Conservation (phyloP, 2,888 invertebrate species). For the Horisme vitalbata region DNA sequence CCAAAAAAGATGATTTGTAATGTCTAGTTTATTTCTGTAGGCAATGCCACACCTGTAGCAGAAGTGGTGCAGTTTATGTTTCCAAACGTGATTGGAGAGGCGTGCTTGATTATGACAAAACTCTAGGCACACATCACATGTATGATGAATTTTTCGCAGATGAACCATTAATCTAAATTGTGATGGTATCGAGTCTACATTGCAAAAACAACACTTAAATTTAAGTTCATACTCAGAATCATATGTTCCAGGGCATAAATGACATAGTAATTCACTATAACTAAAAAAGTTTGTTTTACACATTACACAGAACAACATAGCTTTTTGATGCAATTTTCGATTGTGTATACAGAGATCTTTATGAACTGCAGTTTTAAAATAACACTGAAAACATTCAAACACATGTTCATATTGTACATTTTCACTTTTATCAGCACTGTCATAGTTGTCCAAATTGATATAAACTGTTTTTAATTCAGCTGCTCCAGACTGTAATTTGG, state of each 20-base stretch:
- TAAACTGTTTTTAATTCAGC: slow-evolving; percentile 84
- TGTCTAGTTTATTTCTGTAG: slow-evolving; percentile 93
- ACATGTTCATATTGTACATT: slow-evolving; percentile 84
- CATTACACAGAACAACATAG: slow-evolving; percentile 92
- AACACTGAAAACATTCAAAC: slow-evolving; percentile 94
- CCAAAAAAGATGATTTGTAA: slow-evolving; percentile 95
- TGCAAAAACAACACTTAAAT: slow-evolving; percentile 92
- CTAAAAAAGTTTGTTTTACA: slow-evolving; percentile 94
- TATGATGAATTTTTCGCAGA: slow-evolving; percentile 90
- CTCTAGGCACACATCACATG: slow-evolving; percentile 94
- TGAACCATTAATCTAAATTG: slow-evolving; percentile 95
- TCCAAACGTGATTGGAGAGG: slow-evolving; percentile 94
- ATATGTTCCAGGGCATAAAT: slow-evolving; percentile 92
- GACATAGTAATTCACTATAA: slow-evolving; percentile 93
- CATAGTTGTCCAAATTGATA: slow-evolving; percentile 89
- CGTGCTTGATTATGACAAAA: slow-evolving; percentile 90
- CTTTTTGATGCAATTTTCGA: slow-evolving; percentile 93
- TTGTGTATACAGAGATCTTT: slow-evolving; percentile 94
- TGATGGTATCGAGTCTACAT: slow-evolving; percentile 89
- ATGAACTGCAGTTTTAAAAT: slow-evolving; percentile 89
- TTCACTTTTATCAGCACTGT: slow-evolving; percentile 83
- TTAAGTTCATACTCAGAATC: slow-evolving; percentile 85
- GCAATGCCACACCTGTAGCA: slow-evolving; percentile 95
- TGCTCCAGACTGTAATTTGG: slow-evolving; percentile 84
- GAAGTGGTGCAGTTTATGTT: slow-evolving; percentile 93